phyloP scores from a whole-genome alignment of 2,113 vertebrate species.

The sheep (Ovis aries) region ARS-UI_Ramb_v3.0 NC_056064.1:32138501-32139000 shows the following conservation, averaged over 20 bases:
- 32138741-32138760: background rate
- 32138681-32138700: background rate
- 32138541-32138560: background rate
- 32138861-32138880: accelerated
- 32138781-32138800: background rate
- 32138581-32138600: background rate
- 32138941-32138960: background rate
- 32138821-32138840: background rate
- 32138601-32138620: background rate
- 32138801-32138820: background rate
- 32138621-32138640: background rate
- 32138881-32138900: background rate
- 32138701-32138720: background rate
- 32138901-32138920: background rate
- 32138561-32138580: background rate
- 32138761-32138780: accelerated
- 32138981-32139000: background rate
- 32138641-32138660: background rate
- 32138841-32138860: background rate
- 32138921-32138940: too few species aligned
- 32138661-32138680: background rate
- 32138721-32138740: background rate
- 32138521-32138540: background rate
- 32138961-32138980: background rate
- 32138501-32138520: background rate